phyloP scores from a whole-genome alignment of 2,113 vertebrate species.

The Quiscalus mexicanus region DNA sequence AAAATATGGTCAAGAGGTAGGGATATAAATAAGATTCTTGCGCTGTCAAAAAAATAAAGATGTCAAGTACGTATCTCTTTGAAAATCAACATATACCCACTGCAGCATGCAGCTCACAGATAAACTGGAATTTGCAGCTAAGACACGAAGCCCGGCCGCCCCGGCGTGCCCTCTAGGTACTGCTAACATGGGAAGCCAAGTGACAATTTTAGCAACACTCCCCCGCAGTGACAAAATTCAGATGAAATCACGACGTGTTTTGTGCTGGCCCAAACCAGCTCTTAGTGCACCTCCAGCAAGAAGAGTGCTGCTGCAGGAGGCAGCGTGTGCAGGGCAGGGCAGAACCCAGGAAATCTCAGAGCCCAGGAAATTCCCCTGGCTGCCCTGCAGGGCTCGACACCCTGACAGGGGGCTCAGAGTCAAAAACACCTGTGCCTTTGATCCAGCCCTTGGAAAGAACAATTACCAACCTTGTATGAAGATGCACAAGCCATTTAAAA shows the following conservation, averaged over 20 bases:
- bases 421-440: too few species aligned
- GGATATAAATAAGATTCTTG: slow-evolving; percentile 37
- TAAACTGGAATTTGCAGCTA: background rate
- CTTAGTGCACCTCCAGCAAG: background rate
- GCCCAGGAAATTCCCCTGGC: too few species aligned
- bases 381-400: too few species aligned
- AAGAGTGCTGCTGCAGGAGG: background rate
- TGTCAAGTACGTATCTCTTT: background rate
- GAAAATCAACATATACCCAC: slow-evolving; percentile 20
- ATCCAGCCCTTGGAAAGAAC: too few species aligned
- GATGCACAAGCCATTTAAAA: too few species aligned
- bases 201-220: slow-evolving; percentile 35
- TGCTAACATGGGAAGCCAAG: background rate
- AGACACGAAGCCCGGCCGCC: background rate
- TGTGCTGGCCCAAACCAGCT: background rate
- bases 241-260: background rate
- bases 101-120: background rate
- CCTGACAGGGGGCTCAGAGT: too few species aligned
- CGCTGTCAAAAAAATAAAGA: slow-evolving; percentile 54
- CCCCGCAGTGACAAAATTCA: slow-evolving; percentile 28
- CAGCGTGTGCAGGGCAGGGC: background rate
- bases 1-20: slow-evolving; percentile 31
- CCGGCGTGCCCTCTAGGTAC: slow-evolving; percentile 25
- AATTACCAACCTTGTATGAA: too few species aligned
- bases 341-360: background rate